Percentiles rank a stretch among this genome's conserved stretches.
phyloP scores from a whole-genome alignment of 2,113 vertebrate genomes.

The Xenus cinereus region DNA sequence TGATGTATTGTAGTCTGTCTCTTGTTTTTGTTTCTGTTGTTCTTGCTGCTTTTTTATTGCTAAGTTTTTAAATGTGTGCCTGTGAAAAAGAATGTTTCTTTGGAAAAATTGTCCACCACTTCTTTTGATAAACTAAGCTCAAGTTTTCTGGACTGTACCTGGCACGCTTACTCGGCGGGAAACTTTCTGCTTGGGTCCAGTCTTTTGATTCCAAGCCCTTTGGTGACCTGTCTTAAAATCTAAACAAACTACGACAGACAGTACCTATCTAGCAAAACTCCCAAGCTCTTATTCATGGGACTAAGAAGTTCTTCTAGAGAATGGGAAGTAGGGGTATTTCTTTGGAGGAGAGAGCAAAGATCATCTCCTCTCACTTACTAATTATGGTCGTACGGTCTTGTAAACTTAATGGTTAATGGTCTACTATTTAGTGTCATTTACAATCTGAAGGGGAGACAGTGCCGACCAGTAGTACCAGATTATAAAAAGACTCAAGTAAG shows the following conservation, averaged over 20 bases:
- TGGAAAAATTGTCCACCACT: not conserved
- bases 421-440: not conserved
- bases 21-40: not conserved
- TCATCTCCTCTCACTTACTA: not conserved
- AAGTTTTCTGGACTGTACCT: not conserved
- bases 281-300: not conserved
- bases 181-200: not conserved
- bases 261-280: not conserved
- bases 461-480: not conserved
- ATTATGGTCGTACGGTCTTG: not conserved
- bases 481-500: not conserved
- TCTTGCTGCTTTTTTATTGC: not conserved
- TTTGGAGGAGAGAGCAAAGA: not conserved
- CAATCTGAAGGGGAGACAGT: not conserved
- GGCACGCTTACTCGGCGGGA: not conserved
- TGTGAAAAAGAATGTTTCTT: not conserved
- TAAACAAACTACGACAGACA: not conserved
- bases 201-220: not conserved
- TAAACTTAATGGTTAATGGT: not conserved
- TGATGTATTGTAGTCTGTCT: not conserved
- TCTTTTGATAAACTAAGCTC: not conserved
- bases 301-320: not conserved
- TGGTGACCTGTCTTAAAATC: not conserved
- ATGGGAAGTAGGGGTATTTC: not conserved
- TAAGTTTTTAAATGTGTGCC: not conserved